Base-by-base conservation (phyloP, 2,797 vertebrate genomes). In the Neosilurus mollespiculum region DNA sequence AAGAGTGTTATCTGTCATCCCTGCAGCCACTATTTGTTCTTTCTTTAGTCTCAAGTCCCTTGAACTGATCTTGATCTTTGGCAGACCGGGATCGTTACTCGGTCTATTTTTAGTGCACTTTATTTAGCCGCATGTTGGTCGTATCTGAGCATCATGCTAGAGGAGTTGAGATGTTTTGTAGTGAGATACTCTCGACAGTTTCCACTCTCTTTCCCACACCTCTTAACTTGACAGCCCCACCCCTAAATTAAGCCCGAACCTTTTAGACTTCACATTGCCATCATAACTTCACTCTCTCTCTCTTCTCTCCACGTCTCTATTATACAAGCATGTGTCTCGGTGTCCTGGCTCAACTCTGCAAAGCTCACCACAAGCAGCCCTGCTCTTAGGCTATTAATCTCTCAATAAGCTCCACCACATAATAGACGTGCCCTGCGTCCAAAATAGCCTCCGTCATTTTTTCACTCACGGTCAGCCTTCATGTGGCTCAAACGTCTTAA, bases 381-480 rank as follows among this genome's bases (percentile, higher is more conserved):
- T 66, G 30, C 69, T 83, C 64, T 84, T n/a, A 53, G 49, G 62
- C 70, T 86, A 69, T 82, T 87, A 85, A 85, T 80, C 81, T 76
- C 79, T 83, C 81, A 80, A 80, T 69, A 62, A 82, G 79, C 51
- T 53, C 64, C 58, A 78, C 76, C 54, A 59, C 65, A 81, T 51
- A 88, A 81, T 73, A 79, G 53, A 81, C 73, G 59, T 75, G 71
- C 53, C 71, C 37, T 56, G 51, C 15, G 20, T 80, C 43, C 65
- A 58, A 81, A 84, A 82, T 82, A 86, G 53, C 59, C 67, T n/a
- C 58, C 84, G 69, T 85, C 61, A 30, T 78, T 80, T 83, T 78
- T 86, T 78, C 81, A 80, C 37, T 77, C 49, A 77, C 15, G 65
- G 34, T 79, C 73, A 59, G 58, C 70, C 61, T 80, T 87, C 69